Evolutionary conservation across 2,113 vertebrate genomes (phyloP).

Genomic region (Marmota monax): DNA sequence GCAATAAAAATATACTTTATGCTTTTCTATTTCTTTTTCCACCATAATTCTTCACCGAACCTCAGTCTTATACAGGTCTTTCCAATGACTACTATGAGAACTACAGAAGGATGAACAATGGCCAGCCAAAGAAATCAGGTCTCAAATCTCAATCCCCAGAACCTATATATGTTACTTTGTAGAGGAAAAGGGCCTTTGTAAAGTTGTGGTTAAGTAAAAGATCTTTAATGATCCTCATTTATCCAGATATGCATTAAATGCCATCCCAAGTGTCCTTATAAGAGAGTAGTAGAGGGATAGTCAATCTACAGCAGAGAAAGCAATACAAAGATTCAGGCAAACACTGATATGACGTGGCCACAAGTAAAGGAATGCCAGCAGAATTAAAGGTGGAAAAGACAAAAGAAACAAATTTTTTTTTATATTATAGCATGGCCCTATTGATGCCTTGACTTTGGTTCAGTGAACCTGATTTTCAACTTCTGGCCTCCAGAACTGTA

Average conservation of each 20-base stretch:
- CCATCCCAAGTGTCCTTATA: background rate
- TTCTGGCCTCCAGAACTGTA: background rate
- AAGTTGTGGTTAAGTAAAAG: background rate
- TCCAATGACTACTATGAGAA: conserved; percentile 31
- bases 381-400: background rate
- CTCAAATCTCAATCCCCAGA: conserved; percentile 19
- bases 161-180: background rate
- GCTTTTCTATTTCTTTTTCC: background rate
- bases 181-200: conserved; percentile 13
- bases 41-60: background rate
- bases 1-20: background rate
- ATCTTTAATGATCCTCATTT: background rate
- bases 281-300: background rate
- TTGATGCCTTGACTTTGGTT: background rate
- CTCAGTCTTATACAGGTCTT: background rate
- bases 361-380: conserved; percentile 26
- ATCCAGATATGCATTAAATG: background rate
- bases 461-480: background rate
- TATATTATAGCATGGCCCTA: background rate
- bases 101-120: background rate
- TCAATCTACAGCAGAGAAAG: background rate
- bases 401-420: background rate
- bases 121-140: background rate
- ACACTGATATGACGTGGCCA: background rate
- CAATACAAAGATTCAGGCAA: background rate